Base-by-base conservation (phyloP, 2,797 vertebrate species). In the Chromis chromis region DNA sequence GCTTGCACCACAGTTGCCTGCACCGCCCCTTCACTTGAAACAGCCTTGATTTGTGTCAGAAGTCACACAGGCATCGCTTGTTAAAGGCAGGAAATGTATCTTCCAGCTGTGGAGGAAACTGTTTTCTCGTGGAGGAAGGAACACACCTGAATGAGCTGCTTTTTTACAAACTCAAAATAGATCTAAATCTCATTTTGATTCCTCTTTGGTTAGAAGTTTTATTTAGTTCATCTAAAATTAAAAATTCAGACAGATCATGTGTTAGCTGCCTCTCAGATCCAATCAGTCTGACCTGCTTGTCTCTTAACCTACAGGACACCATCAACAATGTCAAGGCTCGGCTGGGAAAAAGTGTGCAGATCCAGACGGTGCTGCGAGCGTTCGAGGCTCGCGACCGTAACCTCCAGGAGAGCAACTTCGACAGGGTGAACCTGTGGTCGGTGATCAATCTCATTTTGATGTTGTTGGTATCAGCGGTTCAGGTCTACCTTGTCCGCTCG, bases 381-480 rank as follows among this genome's bases (percentile, higher is more conserved):
- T 99, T 99, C 63, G 98, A 99, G 91, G 98, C 98, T 72, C 97
- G 98, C 0, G 98, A 99, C 92, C 94, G 98, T 57, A 99, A 99
- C 83, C 89, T 98, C 76, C 98, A 99, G 89, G 97, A 99, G 93
- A 98, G 97, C 89, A 99, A 99, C 93, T 97, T 91, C 44, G 95
- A 99, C 24, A 93, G 96, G 66, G 98, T 99, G 67, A 99, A 98
- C 91, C 92, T 98, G 81, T 99, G 98, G 98, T 99, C 98, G 5
- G 65, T 95, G 67, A 85, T 96, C 81, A 99, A 96, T 89, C 82
- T 99, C 73, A 42, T 93, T 27, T 88, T 96, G 58, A 98, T 99
- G 97, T 78, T 97, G 85, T 70, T 95, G 60, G 96, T 99, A 49
- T 97, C 97, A 3, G 94, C 93, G 6, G 70, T 97, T 72, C 98